Conservation (phyloP, 2,888 invertebrate genomes). For the Ditylenchus weischeri region DNA sequence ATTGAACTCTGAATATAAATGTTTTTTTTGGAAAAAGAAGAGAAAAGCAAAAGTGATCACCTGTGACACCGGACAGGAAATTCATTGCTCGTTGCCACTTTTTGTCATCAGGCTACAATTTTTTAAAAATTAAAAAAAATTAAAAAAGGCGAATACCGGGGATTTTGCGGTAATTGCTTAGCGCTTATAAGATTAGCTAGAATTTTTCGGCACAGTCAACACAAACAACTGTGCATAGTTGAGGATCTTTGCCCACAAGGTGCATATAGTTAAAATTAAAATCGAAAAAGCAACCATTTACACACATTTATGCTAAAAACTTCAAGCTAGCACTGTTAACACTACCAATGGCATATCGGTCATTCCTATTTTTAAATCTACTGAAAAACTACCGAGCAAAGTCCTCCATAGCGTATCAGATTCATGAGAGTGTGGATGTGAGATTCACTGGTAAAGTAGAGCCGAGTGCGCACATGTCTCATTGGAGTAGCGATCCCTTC, state of each 20-base stretch:
- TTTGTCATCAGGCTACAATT: conserved; percentile 77
- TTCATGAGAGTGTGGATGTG: conserved; percentile 97
- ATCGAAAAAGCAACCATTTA: no score
- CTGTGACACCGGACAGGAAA: conserved; percentile 85
- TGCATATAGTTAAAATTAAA: no score
- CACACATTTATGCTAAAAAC: no score
- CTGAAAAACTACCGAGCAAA: conserved; percentile 42
- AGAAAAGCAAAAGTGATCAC: neutral
- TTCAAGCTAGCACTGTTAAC: no score
- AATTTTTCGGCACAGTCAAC: no score
- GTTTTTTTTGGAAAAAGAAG: no score
- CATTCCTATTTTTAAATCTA: no score
- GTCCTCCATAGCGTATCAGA: conserved; percentile 70
- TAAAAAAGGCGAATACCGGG: no score
- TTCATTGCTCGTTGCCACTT: conserved; percentile 99
- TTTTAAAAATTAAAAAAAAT: neutral
- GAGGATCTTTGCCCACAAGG: no score
- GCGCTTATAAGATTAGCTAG: neutral
- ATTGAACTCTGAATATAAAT: conserved; percentile 75
- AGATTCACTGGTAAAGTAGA: conserved; percentile 98
- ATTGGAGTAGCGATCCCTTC: conserved; percentile 94
- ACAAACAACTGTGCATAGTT: no score
- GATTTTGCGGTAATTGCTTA: no score
- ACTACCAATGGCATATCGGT: no score
- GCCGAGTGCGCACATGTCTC: conserved; percentile 91